Evolutionary conservation across 2,888 invertebrate genomes (phyloP).

Genomic region (Dasypogon diadema): DNA sequence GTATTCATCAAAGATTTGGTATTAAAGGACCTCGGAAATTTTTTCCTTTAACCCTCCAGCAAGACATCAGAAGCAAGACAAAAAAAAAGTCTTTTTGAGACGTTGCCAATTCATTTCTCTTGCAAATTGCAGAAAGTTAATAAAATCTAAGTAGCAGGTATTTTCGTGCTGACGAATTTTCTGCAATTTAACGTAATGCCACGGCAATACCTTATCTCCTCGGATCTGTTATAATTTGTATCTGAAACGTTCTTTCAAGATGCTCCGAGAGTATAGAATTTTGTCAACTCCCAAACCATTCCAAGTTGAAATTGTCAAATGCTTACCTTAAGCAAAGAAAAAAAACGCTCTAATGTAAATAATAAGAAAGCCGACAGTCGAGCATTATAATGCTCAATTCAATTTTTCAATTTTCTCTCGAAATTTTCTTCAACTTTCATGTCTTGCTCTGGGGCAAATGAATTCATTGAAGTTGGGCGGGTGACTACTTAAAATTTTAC

Average conservation of each 20-base stretch:
- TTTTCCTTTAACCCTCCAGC: too few relatives aligned
- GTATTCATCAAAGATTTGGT: too few relatives aligned
- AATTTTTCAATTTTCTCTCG: slow-evolving; percentile 29
- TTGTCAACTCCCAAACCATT: too few relatives aligned
- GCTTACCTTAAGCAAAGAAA: not conserved
- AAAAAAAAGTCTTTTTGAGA: too few relatives aligned
- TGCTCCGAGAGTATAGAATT: not conserved
- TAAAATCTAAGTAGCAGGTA: too few relatives aligned
- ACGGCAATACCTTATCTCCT: too few relatives aligned
- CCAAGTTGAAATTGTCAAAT: not conserved
- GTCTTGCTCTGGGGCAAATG: slow-evolving; percentile 31
- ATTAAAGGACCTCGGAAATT: too few relatives aligned
- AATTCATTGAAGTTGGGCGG: slow-evolving; percentile 32
- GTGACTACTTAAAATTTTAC: slow-evolving; percentile 35
- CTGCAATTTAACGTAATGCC: too few relatives aligned
- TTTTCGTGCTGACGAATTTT: too few relatives aligned
- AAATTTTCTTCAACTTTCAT: slow-evolving; percentile 24
- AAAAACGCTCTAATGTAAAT: not conserved
- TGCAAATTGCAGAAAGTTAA: too few relatives aligned
- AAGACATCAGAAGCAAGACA: too few relatives aligned
- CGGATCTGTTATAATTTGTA: not conserved
- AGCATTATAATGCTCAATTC: slow-evolving; percentile 4
- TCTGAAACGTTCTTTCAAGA: not conserved
- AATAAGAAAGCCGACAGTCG: not conserved
- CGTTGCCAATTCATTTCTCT: too few relatives aligned